A percentile compares a stretch with the other conserved stretches of the same genome.
phyloP scores from a whole-genome alignment of 2,797 vertebrate species.

The Ctenopoma kingsleyae region DNA sequence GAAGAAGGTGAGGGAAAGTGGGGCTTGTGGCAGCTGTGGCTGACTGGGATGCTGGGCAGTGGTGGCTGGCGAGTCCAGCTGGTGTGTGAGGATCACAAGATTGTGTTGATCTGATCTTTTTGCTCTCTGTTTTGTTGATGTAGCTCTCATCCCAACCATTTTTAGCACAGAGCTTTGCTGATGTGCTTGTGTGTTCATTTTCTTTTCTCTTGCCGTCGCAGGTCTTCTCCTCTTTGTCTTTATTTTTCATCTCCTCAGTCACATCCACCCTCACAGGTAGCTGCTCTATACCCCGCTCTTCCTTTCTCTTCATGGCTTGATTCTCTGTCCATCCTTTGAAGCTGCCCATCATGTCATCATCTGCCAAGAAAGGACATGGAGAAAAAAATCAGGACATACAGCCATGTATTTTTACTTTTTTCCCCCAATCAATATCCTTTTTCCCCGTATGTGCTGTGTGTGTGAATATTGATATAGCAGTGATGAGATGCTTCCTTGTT shows the following conservation, averaged over 20 bases:
- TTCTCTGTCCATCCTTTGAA: conserved; percentile 42
- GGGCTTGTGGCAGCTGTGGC: conserved; percentile 10
- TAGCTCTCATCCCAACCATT: background rate
- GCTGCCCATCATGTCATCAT: conserved; percentile 6
- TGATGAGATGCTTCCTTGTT: background rate
- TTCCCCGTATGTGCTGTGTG: background rate
- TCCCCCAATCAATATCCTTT: background rate
- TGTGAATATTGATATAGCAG: background rate
- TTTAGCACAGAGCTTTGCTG: background rate
- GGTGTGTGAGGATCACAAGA: conserved; percentile 5
- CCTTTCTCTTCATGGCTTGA: conserved; percentile 51
- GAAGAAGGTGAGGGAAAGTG: conserved; percentile 37
- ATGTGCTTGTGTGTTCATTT: background rate
- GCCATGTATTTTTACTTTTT: background rate
- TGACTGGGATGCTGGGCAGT: conserved; percentile 23
- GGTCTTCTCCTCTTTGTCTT: background rate
- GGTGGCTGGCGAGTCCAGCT: conserved; percentile 9
- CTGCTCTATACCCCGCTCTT: background rate
- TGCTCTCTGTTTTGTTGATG: conserved; percentile 4
- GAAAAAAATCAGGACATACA: background rate
- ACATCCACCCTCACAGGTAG: conserved; percentile 45
- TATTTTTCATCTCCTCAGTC: conserved; percentile 14
- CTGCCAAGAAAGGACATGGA: conserved; percentile 25
- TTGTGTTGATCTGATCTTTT: background rate
- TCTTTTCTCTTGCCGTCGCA: conserved; percentile 9